Conservation (phyloP, 2,888 invertebrate genomes). For the Cataglyphis livida region DNA sequence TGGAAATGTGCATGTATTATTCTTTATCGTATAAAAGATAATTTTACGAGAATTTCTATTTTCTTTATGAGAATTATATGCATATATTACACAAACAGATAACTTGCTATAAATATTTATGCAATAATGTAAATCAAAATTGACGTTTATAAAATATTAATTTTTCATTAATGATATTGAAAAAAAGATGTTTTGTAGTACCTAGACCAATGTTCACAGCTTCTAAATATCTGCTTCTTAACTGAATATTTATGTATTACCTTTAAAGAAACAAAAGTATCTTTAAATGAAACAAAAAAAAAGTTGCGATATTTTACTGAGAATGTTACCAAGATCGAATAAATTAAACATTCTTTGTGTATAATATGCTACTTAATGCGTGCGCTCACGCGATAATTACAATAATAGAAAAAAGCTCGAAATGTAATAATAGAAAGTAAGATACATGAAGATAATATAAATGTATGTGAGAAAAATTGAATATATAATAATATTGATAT, state of each 20-base stretch:
- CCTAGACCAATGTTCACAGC: conserved; percentile 70
- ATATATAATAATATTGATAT: conserved; percentile 78
- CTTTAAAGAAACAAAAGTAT: conserved; percentile 43
- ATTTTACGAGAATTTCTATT: conserved; percentile 71
- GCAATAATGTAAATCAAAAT: conserved; percentile 68
- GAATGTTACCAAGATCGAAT: conserved; percentile 65
- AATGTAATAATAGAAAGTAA: conserved; percentile 79
- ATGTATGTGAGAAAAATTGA: conserved; percentile 81
- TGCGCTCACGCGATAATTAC: conserved; percentile 77
- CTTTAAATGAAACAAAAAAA: conserved; percentile 50
- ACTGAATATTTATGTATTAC: conserved; percentile 57
- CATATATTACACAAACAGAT: conserved; percentile 22
- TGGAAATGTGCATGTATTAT: conserved; percentile 65
- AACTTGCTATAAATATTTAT: conserved; percentile 45
- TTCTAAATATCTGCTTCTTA: conserved; percentile 64
- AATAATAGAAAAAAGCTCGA: conserved; percentile 77
- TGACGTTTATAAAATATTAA: conserved; percentile 68
- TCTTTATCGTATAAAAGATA: conserved; percentile 63
- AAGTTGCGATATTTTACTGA: conserved; percentile 64
- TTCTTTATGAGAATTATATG: conserved; percentile 64
- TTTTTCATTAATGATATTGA: conserved; percentile 66
- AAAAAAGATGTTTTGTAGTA: conserved; percentile 67
- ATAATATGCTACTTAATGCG: conserved; percentile 81
- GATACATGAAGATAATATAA: conserved; percentile 82
- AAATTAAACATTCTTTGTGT: conserved; percentile 78